A percentile compares a stretch with the other conserved stretches of the same genome.
phyloP scores from a whole-genome alignment of 2,797 vertebrate genomes.

The Sorex maritimensis region DNA sequence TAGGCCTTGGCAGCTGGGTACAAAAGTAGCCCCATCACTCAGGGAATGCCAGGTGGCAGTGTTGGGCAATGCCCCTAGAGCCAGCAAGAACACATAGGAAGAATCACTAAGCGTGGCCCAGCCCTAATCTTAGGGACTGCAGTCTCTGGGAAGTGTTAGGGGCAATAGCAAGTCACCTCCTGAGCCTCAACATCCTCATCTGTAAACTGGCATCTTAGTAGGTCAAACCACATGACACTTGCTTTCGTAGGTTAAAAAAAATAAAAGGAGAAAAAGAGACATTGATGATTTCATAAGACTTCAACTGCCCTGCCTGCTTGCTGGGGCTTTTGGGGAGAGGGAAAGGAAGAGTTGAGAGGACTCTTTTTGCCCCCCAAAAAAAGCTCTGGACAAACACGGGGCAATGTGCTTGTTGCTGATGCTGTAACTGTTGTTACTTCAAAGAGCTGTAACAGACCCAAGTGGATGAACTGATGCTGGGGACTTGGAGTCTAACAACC shows the following conservation, averaged over 20 bases:
- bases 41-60: conserved; percentile 24
- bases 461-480: conserved; percentile 66
- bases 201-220: conserved; percentile 63
- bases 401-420: neutral
- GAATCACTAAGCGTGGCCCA: conserved; percentile 9
- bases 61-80: conserved; percentile 36
- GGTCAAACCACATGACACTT: conserved; percentile 56
- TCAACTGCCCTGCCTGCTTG: conserved; percentile 46
- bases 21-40: conserved; percentile 77
- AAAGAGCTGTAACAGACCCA: conserved; percentile 64
- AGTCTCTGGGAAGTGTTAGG: conserved; percentile 1
- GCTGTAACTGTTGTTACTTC: conserved; percentile 49
- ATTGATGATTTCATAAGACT: conserved; percentile 53
- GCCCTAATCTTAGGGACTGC: conserved; percentile 31
- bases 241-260: conserved; percentile 31
- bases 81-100: neutral
- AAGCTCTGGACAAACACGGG: conserved; percentile 42
- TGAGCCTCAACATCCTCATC: conserved; percentile 71
- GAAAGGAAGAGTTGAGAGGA: conserved; percentile 20
- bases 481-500: conserved; percentile 70
- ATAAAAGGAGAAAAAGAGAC: neutral
- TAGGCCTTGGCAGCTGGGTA: conserved; percentile 79
- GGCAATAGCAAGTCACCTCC: conserved; percentile 47
- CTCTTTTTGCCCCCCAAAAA: conserved; percentile 41
- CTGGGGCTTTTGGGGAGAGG: conserved; percentile 15